A percentile compares a stretch with the other conserved stretches of the same genome.
Evolutionary conservation across 2,888 invertebrate species (phyloP).

Genomic region (Cremastinae sp.): DNA sequence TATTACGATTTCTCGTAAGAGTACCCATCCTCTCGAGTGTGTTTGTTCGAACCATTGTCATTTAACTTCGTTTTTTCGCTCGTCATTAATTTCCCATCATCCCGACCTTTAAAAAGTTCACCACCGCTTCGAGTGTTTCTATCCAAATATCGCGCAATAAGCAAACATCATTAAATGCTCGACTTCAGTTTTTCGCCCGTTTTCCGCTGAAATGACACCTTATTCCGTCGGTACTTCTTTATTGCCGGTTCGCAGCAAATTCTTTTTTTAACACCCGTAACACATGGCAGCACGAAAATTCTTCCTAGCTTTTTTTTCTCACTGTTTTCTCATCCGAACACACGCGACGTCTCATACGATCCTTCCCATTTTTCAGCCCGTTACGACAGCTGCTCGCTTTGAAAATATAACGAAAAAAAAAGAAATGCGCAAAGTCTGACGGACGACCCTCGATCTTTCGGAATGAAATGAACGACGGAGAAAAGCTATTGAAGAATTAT

Average conservation of each 20-base stretch:
- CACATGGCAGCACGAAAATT: conserved; percentile 28
- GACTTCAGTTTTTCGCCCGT: neutral
- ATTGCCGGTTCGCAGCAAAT: conserved; percentile 28
- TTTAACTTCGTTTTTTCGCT: conserved; percentile 3
- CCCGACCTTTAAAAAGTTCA: neutral
- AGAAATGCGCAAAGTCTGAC: neutral
- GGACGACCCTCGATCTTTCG: neutral
- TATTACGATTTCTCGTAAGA: conserved; percentile 81
- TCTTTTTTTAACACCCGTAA: conserved; percentile 53
- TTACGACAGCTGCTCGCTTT: neutral
- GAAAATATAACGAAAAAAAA: neutral
- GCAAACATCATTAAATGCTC: neutral
- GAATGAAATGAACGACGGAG: too few relatives aligned
- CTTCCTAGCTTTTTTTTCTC: conserved; percentile 29
- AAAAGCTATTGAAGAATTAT: too few relatives aligned
- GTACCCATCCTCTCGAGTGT: conserved; percentile 80
- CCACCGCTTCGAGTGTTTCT: conserved; percentile 2
- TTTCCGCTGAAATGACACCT: neutral
- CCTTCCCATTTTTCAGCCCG: conserved; percentile 1
- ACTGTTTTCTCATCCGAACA: conserved; percentile 14
- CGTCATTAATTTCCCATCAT: conserved; percentile 34
- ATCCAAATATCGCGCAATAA: neutral
- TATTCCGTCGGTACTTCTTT: neutral
- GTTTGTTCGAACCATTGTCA: conserved; percentile 71
- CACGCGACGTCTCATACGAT: neutral